Conservation (phyloP, 1,140 invertebrate genomes). For the Capitella teleta region DNA sequence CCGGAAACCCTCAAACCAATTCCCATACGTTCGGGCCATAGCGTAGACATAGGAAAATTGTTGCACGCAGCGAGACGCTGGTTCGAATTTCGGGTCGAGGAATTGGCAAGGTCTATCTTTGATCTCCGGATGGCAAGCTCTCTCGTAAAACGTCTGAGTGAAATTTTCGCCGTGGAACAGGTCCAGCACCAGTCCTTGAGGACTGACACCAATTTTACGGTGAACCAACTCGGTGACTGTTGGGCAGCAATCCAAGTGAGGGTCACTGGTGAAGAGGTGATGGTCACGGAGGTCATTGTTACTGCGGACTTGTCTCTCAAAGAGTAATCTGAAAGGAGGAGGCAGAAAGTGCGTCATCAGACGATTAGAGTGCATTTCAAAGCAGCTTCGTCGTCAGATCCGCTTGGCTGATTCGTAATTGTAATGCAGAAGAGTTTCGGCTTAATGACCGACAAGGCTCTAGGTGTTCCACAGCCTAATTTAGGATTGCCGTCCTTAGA, state of each 20-base stretch:
- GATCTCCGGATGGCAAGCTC: slow-evolving; percentile 6
- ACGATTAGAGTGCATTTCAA: too few species aligned
- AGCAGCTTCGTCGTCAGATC: too few species aligned
- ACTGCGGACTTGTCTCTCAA: background rate
- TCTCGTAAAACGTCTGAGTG: slow-evolving; percentile 13
- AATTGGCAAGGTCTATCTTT: slow-evolving; percentile 11
- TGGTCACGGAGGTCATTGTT: slow-evolving; percentile 4
- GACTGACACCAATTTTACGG: slow-evolving; percentile 6
- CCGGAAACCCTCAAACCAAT: slow-evolving; percentile 6
- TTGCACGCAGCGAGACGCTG: background rate
- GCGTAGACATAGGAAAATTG: slow-evolving; percentile 12
- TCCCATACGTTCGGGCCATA: slow-evolving; percentile 4
- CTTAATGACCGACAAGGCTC: too few species aligned
- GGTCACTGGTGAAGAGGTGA: slow-evolving; percentile 4
- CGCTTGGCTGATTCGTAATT: too few species aligned
- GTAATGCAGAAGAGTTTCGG: too few species aligned
- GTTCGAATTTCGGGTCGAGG: background rate
- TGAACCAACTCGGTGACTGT: slow-evolving; percentile 6
- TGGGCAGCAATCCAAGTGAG: slow-evolving; percentile 6
- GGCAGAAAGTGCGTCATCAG: too few species aligned
- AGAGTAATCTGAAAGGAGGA: background rate
- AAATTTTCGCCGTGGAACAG: slow-evolving; percentile 9
- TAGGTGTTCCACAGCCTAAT: too few species aligned
- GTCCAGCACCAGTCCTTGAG: slow-evolving; percentile 8
- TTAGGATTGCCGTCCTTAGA: too few species aligned